These are phyloP conservation scores for Hetaerina americana DNA, from an alignment of 1,140 invertebrate species.

Conservation along the genomic window DNA sequence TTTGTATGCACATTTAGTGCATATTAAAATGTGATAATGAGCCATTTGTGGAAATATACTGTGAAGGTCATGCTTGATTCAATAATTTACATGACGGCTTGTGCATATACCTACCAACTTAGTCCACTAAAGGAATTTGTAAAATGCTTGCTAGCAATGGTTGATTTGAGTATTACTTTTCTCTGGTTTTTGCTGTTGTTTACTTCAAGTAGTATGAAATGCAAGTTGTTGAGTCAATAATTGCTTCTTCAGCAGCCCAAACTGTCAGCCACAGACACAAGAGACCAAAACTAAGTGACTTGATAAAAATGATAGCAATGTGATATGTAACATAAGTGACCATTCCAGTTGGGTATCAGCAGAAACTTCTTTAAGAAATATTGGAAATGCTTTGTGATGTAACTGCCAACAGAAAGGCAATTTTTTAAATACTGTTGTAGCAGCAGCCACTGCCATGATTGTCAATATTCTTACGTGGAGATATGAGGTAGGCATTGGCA, in stretches of 20 bases:
- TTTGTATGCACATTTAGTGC: not conserved
- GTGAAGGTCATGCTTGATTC: not conserved
- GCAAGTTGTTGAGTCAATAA: not conserved
- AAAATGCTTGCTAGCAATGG: not conserved
- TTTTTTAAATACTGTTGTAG: constrained; percentile 1
- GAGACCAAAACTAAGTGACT: not conserved
- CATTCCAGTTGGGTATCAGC: not conserved
- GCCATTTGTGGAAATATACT: not conserved
- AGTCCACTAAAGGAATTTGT: not conserved
- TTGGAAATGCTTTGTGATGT: not conserved
- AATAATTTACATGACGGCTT: too few species aligned
- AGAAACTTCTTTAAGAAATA: not conserved
- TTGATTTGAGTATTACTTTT: not conserved
- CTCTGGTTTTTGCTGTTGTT: not conserved
- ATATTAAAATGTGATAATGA: not conserved
- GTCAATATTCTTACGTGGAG: not conserved
- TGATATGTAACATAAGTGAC: not conserved
- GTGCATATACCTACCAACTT: not conserved
- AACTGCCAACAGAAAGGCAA: not conserved
- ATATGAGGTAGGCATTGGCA: not conserved
- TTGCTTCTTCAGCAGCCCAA: not conserved
- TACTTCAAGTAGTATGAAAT: not conserved
- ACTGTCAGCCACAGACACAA: not conserved
- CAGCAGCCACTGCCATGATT: not conserved
- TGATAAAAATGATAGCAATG: not conserved